Conservation (phyloP, 2,113 vertebrate species). For the Guaruba guarouba region DNA sequence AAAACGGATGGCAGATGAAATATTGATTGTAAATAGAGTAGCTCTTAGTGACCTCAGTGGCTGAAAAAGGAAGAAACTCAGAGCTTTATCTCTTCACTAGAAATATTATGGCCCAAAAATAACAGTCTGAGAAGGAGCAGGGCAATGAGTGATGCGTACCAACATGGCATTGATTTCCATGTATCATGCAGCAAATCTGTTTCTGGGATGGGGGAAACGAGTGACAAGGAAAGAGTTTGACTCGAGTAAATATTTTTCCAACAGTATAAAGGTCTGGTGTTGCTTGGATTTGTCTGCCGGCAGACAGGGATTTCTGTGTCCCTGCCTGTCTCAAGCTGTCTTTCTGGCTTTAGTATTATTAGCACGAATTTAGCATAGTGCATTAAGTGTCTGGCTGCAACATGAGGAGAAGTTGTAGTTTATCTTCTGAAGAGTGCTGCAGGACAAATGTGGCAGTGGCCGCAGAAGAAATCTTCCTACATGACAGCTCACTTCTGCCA, state of each 20-base stretch:
- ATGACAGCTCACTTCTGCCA: neutral
- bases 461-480: neutral
- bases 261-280: neutral
- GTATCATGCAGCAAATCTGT: neutral
- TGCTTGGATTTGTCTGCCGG: neutral
- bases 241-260: neutral
- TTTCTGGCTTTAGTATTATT: neutral
- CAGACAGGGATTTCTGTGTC: fast-evolving
- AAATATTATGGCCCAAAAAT: conserved; percentile 33
- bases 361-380: neutral
- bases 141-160: neutral
- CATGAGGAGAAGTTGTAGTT: neutral
- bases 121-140: neutral
- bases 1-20: conserved; percentile 7
- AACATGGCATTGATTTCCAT: neutral
- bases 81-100: conserved; percentile 12
- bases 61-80: neutral
- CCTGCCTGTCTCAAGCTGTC: neutral
- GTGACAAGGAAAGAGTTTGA: neutral
- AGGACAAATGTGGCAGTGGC: neutral
- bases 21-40: neutral
- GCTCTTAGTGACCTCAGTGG: conserved; percentile 19
- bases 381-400: neutral
- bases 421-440: neutral
- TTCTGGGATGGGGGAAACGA: neutral